Percentiles rank a stretch among this genome's conserved stretches.
phyloP scores from a whole-genome alignment of 2,888 invertebrate genomes.

The Andrena flavipes region DNA sequence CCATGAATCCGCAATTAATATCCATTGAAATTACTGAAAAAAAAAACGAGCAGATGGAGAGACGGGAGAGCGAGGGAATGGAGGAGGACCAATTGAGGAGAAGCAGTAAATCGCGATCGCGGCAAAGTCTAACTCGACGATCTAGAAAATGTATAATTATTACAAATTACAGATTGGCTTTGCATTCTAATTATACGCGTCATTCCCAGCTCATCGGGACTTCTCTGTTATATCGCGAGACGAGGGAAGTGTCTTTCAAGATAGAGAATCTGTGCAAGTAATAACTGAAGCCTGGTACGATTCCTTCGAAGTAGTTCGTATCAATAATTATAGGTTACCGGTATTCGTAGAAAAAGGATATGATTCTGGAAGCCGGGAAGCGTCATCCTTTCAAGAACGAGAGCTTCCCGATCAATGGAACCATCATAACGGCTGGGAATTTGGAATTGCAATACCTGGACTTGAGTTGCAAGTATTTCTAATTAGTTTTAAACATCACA shows the following conservation, averaged over 20 bases:
- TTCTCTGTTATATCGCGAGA: conserved; percentile 1
- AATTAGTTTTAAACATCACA: neutral
- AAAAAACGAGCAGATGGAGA: conserved; percentile 11
- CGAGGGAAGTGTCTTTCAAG: neutral
- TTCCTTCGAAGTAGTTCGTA: neutral
- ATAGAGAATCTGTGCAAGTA: conserved; percentile 16
- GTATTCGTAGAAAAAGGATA: conserved; percentile 1
- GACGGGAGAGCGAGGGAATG: neutral
- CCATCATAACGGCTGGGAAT: conserved; percentile 80
- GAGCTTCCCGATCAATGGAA: conserved; percentile 71
- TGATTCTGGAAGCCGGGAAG: conserved; percentile 28
- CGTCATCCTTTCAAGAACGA: conserved; percentile 81
- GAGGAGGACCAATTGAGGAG: conserved; percentile 9
- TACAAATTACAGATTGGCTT: neutral
- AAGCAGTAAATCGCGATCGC: conserved; percentile 8
- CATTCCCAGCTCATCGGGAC: conserved; percentile 16
- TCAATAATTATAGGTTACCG: neutral
- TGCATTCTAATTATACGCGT: neutral
- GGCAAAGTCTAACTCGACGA: conserved; percentile 18
- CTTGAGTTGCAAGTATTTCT: conserved; percentile 78
- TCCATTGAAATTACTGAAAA: neutral
- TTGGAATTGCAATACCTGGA: conserved; percentile 79
- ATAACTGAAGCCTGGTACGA: neutral
- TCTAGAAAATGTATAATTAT: conserved; percentile 53
- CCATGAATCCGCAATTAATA: neutral